A percentile compares a stretch with the other conserved stretches of the same genome.
phyloP scores from a whole-genome alignment of 2,797 vertebrate species.

The Australoheros facetus region DNA sequence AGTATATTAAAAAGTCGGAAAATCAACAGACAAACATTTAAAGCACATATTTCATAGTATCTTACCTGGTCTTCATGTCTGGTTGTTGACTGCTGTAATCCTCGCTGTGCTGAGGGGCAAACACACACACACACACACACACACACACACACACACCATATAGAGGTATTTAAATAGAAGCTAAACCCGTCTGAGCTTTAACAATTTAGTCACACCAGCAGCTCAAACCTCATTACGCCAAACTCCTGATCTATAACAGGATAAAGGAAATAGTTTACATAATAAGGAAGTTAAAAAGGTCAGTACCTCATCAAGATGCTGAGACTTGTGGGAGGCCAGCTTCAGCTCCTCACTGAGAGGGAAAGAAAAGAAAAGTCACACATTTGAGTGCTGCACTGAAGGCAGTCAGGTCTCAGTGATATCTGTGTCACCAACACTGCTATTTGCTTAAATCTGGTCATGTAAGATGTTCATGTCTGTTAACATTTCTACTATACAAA shows the following conservation, averaged over 20 bases:
- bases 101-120: slow-evolving; percentile 50
- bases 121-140: slow-evolving; percentile 35
- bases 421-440: slow-evolving; percentile 10
- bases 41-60: not conserved
- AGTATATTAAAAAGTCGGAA: not conserved
- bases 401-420: not conserved
- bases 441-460: not conserved
- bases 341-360: slow-evolving; percentile 87
- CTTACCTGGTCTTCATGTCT: slow-evolving; percentile 94
- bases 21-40: not conserved
- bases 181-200: slow-evolving; percentile 54
- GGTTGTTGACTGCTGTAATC: slow-evolving; percentile 80
- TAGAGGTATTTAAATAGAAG: slow-evolving; percentile 43
- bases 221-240: slow-evolving; percentile 21
- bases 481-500: not conserved
- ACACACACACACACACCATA: slow-evolving; percentile 24
- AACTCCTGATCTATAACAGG: slow-evolving; percentile 3
- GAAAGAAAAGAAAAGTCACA: slow-evolving; percentile 3
- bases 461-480: slow-evolving; percentile 21
- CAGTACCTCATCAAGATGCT: slow-evolving; percentile 84
- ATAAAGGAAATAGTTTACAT: not conserved
- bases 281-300: not conserved
- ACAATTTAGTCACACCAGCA: slow-evolving; percentile 40
- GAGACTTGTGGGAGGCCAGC: slow-evolving; percentile 90
- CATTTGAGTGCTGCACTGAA: not conserved